Evolutionary conservation across 2,113 vertebrate species (phyloP).

Genomic region (Caretta caretta): DNA sequence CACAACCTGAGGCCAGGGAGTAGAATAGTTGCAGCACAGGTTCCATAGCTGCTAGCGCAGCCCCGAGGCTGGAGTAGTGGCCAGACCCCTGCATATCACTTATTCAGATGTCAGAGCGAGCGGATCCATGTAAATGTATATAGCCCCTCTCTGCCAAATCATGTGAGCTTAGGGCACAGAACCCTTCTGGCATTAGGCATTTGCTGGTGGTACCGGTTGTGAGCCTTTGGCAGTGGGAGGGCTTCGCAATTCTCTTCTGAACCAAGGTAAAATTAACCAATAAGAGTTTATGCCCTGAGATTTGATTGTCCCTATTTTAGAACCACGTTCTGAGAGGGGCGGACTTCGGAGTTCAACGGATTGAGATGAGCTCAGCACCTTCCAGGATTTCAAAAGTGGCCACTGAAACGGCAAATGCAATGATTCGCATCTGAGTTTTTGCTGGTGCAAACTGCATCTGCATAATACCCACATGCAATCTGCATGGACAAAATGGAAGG

Average conservation of each 20-base stretch:
- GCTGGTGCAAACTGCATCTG: neutral
- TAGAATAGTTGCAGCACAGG: neutral
- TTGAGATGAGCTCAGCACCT: neutral
- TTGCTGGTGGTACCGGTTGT: neutral
- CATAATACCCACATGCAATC: rapidly evolving
- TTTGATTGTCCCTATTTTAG: neutral
- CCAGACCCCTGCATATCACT: neutral
- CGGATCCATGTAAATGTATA: no score
- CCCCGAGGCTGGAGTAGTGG: neutral
- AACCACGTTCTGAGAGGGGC: neutral
- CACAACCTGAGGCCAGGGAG: no score
- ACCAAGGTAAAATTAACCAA: neutral
- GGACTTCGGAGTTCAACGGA: neutral
- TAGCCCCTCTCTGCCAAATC: neutral
- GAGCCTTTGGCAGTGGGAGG: neutral
- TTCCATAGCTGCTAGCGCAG: neutral
- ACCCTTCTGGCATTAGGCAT: neutral
- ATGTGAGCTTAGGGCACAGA: neutral
- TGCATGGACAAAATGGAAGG: neutral
- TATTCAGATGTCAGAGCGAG: neutral
- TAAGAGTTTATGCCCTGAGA: neutral
- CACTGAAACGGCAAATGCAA: neutral
- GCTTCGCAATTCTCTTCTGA: neutral
- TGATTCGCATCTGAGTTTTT: neutral
- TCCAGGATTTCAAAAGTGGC: neutral